Evolutionary conservation across 2,797 vertebrate species (phyloP), one percentile per base, ranked within the genome.

Genomic region (Karalla daura): DNA sequence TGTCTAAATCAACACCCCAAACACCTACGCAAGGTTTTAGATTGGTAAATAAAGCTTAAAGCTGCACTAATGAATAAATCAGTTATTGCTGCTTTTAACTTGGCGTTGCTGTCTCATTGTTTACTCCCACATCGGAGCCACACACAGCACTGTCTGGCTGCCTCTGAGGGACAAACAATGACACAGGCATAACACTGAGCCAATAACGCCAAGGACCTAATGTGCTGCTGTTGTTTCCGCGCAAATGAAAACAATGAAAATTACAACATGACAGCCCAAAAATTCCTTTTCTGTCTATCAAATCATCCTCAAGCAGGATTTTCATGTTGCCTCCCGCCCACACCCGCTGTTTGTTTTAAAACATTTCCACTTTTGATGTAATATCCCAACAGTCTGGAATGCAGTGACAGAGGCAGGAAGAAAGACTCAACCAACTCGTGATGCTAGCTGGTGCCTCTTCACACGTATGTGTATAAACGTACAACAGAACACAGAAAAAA

Each of bases 261-360:
- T 62, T 63, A 65, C 51, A 73, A 77, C 66, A 43, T 25, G 74
- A 75, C 72, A 51, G 30, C 74, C 76, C 85, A 70, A 73, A 20
- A 63, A 76, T 75, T 70, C 1, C 76, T 75, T 70, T 74, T 82
- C 71, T 44, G 59, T 74, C 76, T 85, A 81, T 90, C 87, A 88
- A 60, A 68, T 81, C 67, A 70, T 78, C 67, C 64, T 70, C 41
- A 33, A 84, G 74, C 36, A 1, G 10, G 51, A 53, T 74, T 85
- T 44, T 74, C n/a, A 45, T 46, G 50, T 74, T 70, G 32, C 63
- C 36, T 77, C 54, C 58, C 46, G 4, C 74, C 76, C 65, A 81
- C 68, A 70, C 74, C 70, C 61, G 60, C 36, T 30, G 33, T 65
- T 80, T 35, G 45, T 63, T 67, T 77, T 50, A 81, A 56, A 72